Evolutionary conservation across 2,888 invertebrate species (phyloP).

Genomic region (Creontiades dilutus): DNA sequence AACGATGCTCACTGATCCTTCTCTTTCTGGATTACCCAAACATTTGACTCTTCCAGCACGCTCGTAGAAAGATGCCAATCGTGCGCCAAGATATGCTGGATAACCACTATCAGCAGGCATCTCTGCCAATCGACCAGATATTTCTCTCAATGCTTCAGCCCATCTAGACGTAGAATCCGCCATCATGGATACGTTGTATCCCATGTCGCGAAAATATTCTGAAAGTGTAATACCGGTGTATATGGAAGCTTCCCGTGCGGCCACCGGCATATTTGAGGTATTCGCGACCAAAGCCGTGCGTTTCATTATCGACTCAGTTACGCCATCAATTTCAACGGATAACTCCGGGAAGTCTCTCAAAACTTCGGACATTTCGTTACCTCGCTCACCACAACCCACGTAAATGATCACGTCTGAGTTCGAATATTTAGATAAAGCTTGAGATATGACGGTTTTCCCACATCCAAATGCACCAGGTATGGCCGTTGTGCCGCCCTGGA

Average conservation of each 20-base stretch:
- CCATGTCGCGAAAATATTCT: constrained; percentile 99
- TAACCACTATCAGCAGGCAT: constrained; percentile 99
- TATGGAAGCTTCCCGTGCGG: constrained; percentile 99
- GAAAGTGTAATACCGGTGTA: constrained; percentile 99
- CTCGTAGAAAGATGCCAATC: constrained; percentile 99
- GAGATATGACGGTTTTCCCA: constrained; percentile 99
- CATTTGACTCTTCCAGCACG: constrained; percentile 98
- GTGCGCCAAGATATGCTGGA: constrained; percentile 98
- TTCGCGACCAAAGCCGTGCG: constrained; percentile 99
- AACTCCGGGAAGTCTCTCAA: constrained; percentile 99
- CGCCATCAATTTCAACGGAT: constrained; percentile 97
- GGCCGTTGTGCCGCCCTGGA: constrained; percentile 98
- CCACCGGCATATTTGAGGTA: constrained; percentile 99
- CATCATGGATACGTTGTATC: constrained; percentile 99
- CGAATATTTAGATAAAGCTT: constrained; percentile 99
- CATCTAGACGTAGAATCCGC: constrained; percentile 99
- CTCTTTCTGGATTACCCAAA: constrained; percentile 97
- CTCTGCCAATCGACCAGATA: constrained; percentile 98
- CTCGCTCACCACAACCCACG: constrained; percentile 99
- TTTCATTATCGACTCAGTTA: constrained; percentile 99
- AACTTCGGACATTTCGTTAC: constrained; percentile 99
- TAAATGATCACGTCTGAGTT: constrained; percentile 99
- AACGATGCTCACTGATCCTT: constrained; percentile 99
- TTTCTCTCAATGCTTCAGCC: constrained; percentile 99
- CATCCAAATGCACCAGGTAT: constrained; percentile 99